Evolutionary conservation across 1,140 invertebrate genomes (phyloP).

Genomic region (Magallana angulata): DNA sequence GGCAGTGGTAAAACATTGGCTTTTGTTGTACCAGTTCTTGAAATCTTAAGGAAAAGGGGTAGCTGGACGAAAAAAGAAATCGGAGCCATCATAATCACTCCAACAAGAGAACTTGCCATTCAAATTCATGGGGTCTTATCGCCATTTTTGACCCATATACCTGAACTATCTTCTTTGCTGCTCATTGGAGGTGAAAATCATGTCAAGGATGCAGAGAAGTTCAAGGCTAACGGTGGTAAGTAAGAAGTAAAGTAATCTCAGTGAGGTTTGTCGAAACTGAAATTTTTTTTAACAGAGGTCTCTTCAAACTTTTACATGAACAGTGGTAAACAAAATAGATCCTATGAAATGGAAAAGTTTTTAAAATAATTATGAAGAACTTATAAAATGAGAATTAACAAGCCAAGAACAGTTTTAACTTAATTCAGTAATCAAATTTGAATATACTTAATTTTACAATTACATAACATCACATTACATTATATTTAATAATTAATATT

Average conservation of each 20-base stretch:
- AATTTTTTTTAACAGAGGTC: too few species aligned
- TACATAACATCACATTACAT: too few species aligned
- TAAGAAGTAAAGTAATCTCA: not conserved
- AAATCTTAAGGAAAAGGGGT: slow-evolving; percentile 86
- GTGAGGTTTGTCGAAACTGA: too few species aligned
- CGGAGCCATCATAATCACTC: slow-evolving; percentile 93
- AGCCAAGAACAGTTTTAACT: too few species aligned
- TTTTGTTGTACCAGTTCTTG: slow-evolving; percentile 93
- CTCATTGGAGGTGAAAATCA: slow-evolving; percentile 90
- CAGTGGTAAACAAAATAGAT: too few species aligned
- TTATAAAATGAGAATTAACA: too few species aligned
- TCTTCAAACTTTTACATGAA: too few species aligned
- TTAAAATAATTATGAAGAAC: too few species aligned
- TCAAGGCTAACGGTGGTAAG: slow-evolving; percentile 84
- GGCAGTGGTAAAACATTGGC: slow-evolving; percentile 98
- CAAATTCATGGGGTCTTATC: slow-evolving; percentile 91
- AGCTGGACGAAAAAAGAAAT: slow-evolving; percentile 89
- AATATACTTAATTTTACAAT: too few species aligned
- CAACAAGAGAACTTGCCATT: slow-evolving; percentile 93
- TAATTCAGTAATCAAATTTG: too few species aligned
- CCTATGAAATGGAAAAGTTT: too few species aligned
- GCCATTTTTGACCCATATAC: slow-evolving; percentile 82
- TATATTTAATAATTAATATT: too few species aligned
- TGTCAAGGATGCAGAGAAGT: slow-evolving; percentile 85
- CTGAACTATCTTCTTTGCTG: slow-evolving; percentile 80